Percentiles rank a stretch among this genome's conserved stretches.
phyloP scores from a whole-genome alignment of 2,113 vertebrate genomes.

The Tragelaphus imberbis region DNA sequence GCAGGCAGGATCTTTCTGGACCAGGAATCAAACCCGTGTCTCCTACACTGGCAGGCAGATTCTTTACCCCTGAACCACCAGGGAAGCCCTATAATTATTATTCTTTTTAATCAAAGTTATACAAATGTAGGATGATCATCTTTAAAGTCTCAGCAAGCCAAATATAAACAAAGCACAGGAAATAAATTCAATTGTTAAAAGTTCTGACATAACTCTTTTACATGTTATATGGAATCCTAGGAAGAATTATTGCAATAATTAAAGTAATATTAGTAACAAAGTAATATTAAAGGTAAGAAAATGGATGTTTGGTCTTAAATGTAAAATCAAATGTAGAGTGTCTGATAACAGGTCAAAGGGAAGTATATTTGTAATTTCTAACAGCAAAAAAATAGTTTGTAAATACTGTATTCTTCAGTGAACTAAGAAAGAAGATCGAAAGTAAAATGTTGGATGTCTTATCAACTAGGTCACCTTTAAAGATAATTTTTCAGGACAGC shows the following conservation, averaged over 20 bases:
- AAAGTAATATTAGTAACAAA: background rate
- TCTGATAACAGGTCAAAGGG: background rate
- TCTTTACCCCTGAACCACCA: background rate
- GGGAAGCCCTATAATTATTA: background rate
- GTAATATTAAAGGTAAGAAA: background rate
- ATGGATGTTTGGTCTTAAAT: background rate
- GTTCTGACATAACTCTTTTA: background rate
- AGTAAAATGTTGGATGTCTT: background rate
- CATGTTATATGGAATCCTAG: background rate
- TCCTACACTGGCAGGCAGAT: background rate
- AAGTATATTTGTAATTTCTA: background rate
- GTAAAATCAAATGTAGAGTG: background rate
- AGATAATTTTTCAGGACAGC: background rate
- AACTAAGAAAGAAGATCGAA: background rate
- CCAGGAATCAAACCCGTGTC: background rate
- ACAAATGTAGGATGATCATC: background rate
- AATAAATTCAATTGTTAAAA: background rate
- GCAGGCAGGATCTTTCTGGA: background rate
- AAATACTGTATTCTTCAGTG: background rate
- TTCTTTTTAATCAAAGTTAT: background rate
- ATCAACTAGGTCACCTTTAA: background rate
- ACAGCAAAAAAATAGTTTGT: background rate
- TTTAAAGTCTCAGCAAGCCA: slow-evolving; percentile 9
- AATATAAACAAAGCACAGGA: background rate
- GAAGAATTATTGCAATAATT: background rate